phyloP scores from a whole-genome alignment of 2,888 invertebrate species.

The Eudasyphora cyanicolor region DNA sequence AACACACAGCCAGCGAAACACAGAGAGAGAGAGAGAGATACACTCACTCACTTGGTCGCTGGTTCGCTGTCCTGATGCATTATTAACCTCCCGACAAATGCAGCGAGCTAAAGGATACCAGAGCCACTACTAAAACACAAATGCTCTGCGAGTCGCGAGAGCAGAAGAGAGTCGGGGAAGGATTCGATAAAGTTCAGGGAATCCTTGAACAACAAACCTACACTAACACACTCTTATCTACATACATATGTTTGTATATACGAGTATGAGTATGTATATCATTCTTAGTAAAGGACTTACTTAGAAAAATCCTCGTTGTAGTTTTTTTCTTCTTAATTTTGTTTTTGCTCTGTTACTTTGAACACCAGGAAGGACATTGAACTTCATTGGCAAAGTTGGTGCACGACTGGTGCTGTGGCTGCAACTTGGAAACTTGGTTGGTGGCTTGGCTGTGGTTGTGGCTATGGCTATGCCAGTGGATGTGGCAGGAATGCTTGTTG shows the following conservation, averaged over 20 bases:
- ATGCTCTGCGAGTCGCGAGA: neutral
- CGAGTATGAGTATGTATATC: no score
- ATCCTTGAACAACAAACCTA: neutral
- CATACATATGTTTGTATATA: neutral
- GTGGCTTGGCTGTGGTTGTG: neutral
- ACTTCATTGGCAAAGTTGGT: slow-evolving; percentile 46
- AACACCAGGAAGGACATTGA: slow-evolving; percentile 63
- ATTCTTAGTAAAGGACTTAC: slow-evolving; percentile 45
- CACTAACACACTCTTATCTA: neutral
- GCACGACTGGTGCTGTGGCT: neutral
- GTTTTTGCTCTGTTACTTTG: slow-evolving; percentile 6
- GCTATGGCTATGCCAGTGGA: no score
- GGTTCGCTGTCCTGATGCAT: neutral
- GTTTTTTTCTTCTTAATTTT: neutral
- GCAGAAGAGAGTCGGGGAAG: neutral
- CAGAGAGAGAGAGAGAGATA: no score
- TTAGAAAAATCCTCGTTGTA: slow-evolving; percentile 53
- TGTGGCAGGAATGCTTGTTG: slow-evolving; percentile 54
- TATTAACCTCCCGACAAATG: slow-evolving; percentile 29
- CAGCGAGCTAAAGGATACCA: neutral
- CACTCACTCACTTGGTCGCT: neutral
- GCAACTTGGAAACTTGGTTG: slow-evolving; percentile 16
- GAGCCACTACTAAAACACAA: neutral
- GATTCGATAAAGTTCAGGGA: no score
- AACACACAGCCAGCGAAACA: no score